Conservation (phyloP, 1,140 invertebrate genomes). For the Trinorchestia longiramus region DNA sequence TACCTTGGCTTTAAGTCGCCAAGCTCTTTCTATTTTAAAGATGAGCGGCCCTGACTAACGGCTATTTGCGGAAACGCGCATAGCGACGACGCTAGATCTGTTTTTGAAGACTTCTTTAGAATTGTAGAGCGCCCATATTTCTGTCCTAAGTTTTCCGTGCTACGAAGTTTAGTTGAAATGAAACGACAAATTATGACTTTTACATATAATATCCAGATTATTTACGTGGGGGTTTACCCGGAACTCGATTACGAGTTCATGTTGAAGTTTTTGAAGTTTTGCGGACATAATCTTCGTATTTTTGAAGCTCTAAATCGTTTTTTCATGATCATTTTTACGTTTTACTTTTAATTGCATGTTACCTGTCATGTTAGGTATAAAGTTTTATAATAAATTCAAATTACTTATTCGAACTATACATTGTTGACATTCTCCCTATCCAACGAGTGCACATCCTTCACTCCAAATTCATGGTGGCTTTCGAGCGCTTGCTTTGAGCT, state of each 20-base stretch:
- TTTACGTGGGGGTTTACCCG: not conserved
- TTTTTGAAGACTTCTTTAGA: not conserved
- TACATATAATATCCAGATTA: not conserved
- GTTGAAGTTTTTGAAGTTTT: not conserved
- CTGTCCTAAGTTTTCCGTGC: not conserved
- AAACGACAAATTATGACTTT: not conserved
- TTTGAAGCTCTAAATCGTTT: not conserved
- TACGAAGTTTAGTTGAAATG: not conserved
- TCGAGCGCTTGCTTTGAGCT: not conserved
- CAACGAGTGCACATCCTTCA: not conserved
- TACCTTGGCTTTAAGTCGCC: not conserved
- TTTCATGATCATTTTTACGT: not conserved
- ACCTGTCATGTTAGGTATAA: not conserved
- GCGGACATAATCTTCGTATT: not conserved
- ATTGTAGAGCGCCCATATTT: not conserved
- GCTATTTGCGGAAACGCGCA: not conserved
- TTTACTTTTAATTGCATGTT: not conserved
- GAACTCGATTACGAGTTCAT: not conserved
- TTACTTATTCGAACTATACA: not conserved
- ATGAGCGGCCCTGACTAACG: not conserved
- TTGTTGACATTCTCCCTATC: not conserved
- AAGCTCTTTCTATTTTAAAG: slow-evolving; percentile 9
- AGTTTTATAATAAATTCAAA: not conserved
- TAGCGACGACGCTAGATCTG: not conserved
- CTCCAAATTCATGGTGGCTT: not conserved